Evolutionary conservation across 2,797 vertebrate species (phyloP).

Genomic region (Scyliorhinus canicula): DNA sequence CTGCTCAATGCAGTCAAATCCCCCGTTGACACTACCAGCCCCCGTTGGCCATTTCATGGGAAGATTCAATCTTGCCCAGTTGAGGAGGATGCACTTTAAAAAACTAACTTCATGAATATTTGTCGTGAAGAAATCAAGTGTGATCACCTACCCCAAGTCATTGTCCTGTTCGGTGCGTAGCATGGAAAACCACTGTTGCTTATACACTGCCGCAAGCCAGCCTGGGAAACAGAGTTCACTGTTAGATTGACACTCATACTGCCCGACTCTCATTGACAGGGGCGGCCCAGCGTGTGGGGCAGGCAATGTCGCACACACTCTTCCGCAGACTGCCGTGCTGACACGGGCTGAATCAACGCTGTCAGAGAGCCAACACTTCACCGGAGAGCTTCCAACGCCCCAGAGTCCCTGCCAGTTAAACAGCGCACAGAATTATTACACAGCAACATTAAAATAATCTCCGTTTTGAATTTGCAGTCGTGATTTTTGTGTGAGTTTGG

Average conservation of each 20-base stretch:
- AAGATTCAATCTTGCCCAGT: too few species aligned
- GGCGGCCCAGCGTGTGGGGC: not conserved
- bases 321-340: not conserved
- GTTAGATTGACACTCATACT: not conserved
- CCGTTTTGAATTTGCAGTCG: not conserved
- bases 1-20: not conserved
- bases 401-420: not conserved
- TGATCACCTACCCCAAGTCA: slow-evolving; percentile 81
- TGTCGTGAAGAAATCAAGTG: not conserved
- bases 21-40: too few species aligned
- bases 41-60: too few species aligned
- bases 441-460: not conserved
- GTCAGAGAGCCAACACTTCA: not conserved
- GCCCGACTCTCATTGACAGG: too few species aligned
- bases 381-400: not conserved
- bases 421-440: not conserved
- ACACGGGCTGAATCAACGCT: not conserved
- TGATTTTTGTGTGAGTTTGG: not conserved
- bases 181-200: slow-evolving; percentile 97
- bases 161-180: slow-evolving; percentile 92
- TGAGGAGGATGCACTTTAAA: not conserved
- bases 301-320: not conserved
- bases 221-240: slow-evolving; percentile 53
- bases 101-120: not conserved
- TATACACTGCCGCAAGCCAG: slow-evolving; percentile 84